Conservation (phyloP, 2,888 invertebrate genomes). For the Aphodius granarius region DNA sequence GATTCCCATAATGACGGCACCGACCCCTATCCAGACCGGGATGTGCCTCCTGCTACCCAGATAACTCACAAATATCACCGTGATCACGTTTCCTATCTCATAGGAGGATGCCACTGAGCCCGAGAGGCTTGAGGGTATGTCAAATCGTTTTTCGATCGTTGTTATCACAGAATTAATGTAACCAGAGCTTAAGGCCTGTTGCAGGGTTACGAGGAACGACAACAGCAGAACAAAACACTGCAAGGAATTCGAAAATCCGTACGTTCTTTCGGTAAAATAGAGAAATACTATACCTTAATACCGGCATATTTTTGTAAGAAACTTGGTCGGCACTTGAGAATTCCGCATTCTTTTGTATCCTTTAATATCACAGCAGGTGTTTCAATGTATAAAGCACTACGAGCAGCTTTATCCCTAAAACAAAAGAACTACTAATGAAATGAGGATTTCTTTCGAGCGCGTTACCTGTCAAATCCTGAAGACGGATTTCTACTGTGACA, state of each 20-base stretch:
- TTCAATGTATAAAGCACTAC: constrained; percentile 61
- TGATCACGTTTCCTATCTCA: constrained; percentile 93
- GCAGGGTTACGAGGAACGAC: constrained; percentile 86
- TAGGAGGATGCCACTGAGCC: constrained; percentile 93
- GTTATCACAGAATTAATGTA: constrained; percentile 96
- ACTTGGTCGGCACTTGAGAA: constrained; percentile 81
- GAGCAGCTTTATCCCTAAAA: constrained; percentile 60
- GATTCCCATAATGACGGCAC: constrained; percentile 90
- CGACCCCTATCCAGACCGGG: constrained; percentile 93
- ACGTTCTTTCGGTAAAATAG: neutral
- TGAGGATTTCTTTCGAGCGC: too few species aligned
- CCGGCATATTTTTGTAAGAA: constrained; percentile 87
- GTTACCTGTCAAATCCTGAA: constrained; percentile 68
- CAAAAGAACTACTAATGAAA: neutral
- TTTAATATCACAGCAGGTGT: constrained; percentile 60
- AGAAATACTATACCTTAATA: constrained; percentile 70
- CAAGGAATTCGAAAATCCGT: constrained; percentile 40
- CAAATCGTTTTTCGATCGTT: constrained; percentile 93
- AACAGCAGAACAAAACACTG: constrained; percentile 87
- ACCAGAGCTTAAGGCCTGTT: constrained; percentile 88
- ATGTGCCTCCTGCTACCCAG: constrained; percentile 90
- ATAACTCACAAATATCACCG: constrained; percentile 94
- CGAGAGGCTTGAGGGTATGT: constrained; percentile 91
- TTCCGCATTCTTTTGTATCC: constrained; percentile 84
- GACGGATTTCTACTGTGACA: constrained; percentile 85